Base-by-base conservation (phyloP, 2,888 invertebrate species). In the Orthonevra nobilis region DNA sequence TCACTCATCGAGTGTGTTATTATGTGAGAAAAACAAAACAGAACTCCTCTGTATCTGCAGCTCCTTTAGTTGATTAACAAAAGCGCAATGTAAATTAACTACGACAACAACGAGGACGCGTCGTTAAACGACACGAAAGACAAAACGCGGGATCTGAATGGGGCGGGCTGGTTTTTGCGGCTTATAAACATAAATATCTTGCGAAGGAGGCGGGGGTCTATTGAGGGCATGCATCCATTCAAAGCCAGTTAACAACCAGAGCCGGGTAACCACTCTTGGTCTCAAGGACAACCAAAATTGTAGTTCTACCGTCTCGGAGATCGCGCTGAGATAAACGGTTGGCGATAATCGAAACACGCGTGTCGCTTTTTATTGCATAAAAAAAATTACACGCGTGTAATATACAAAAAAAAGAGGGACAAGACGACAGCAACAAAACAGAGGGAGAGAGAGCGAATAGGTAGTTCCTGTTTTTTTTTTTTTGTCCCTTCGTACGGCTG, bases 31-130 rank as follows among this genome's bases (percentile, higher is more conserved):
- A 42, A 50, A 48, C 23, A 44, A 60, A 54, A 61, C 9, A 44
- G 20, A 6, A 28, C 6, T 54, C 42, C 32, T 46, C 28, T 50
- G 63, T 56, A 34, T 19, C 30, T 26, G 30, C 19, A 54, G 50
- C 72, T 70, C 40, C 73, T 79, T 68, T 20, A 73, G 73, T 61
- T 79, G 66, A 79, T 79, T 68, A 73, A 73, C 73, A 63, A 73
- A 79, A 79, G 73, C 61, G 79, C 79, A 68, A 73, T 79, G 79
- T 79, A 79, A 79, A 79, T 79, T 79, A 79, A 73, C 73, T 54
- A 79, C 79, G 73, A 73, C 72, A 72, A 72, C 60, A 79, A 61
- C 54, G 61, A 73, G 34, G 66, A 79, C 72, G 79, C 60, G 30
- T 68, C 66, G 54, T 68, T 61, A 68, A 66, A 60, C 60, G 64